Percentiles rank a stretch among this genome's conserved stretches.
Evolutionary conservation across 1,140 invertebrate species (phyloP).

Genomic region (Achroia grisella): DNA sequence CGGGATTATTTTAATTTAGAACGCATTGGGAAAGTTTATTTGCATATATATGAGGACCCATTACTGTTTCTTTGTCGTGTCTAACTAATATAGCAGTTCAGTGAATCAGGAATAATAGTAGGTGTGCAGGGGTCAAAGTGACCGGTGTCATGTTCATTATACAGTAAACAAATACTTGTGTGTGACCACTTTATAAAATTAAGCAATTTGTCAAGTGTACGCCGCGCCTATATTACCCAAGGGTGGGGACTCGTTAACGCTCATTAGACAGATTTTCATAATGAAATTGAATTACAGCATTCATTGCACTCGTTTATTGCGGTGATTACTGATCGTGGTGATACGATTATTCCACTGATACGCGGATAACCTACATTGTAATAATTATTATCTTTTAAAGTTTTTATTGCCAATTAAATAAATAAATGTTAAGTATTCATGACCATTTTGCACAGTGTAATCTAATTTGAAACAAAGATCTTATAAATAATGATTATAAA

Average conservation of each 20-base stretch:
- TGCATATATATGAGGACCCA: constrained; percentile 60
- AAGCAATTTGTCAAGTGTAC: constrained; percentile 61
- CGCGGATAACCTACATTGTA: background rate
- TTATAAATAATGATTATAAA: too few relatives aligned
- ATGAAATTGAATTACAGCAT: constrained; percentile 28
- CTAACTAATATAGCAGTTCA: constrained; percentile 48
- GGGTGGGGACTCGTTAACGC: constrained; percentile 27
- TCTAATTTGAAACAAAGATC: too few relatives aligned
- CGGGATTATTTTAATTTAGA: constrained; percentile 70
- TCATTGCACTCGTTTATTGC: constrained; percentile 1
- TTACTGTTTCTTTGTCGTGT: constrained; percentile 58
- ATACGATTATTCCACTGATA: too few relatives aligned
- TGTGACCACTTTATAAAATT: constrained; percentile 64
- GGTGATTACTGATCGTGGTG: background rate
- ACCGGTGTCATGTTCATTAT: constrained; percentile 23
- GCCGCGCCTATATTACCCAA: constrained; percentile 47
- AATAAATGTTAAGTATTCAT: too few relatives aligned
- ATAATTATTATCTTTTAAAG: background rate
- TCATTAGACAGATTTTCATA: constrained; percentile 36
- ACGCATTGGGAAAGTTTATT: constrained; percentile 67
- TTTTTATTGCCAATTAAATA: too few relatives aligned
- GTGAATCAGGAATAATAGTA: constrained; percentile 34
- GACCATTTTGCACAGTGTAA: too few relatives aligned
- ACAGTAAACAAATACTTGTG: constrained; percentile 38
- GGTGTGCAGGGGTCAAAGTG: constrained; percentile 19